A percentile compares a stretch with the other conserved stretches of the same genome.
Conservation (phyloP, 2,888 invertebrate species). For the Mantis religiosa region DNA sequence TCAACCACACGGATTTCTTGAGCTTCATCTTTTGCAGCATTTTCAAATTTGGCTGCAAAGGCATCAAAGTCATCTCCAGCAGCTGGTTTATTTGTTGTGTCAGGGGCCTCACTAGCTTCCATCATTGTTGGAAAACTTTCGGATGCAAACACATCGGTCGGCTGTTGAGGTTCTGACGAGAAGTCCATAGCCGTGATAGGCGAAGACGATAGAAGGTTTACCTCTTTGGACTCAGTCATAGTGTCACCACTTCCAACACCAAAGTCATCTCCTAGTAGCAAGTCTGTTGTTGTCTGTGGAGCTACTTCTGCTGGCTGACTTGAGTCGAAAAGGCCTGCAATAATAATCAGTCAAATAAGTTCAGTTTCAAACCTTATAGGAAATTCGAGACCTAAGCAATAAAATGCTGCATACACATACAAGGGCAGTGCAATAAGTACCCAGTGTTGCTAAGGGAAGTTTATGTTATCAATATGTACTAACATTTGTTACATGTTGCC, state of each 20-base stretch:
- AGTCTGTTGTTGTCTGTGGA: slow-evolving; percentile 31
- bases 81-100: not conserved
- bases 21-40: slow-evolving; percentile 43
- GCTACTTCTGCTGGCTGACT: not conserved
- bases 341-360: too few relatives aligned
- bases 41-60: slow-evolving; percentile 85
- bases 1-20: slow-evolving; percentile 30
- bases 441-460: too few relatives aligned
- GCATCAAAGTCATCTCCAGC: slow-evolving; percentile 72
- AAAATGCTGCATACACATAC: too few relatives aligned
- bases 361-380: too few relatives aligned
- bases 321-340: not conserved
- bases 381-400: too few relatives aligned
- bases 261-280: slow-evolving; percentile 34
- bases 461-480: too few relatives aligned
- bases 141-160: not conserved
- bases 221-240: not conserved
- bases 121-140: slow-evolving; percentile 2
- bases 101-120: not conserved
- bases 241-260: slow-evolving; percentile 36
- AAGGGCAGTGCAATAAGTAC: too few relatives aligned
- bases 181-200: not conserved
- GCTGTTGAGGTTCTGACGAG: not conserved
- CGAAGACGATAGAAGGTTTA: not conserved
- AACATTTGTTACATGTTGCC: too few relatives aligned